Evolutionary conservation across 2,888 invertebrate genomes (phyloP).

Genomic region (Bembecia ichneumoniformis): DNA sequence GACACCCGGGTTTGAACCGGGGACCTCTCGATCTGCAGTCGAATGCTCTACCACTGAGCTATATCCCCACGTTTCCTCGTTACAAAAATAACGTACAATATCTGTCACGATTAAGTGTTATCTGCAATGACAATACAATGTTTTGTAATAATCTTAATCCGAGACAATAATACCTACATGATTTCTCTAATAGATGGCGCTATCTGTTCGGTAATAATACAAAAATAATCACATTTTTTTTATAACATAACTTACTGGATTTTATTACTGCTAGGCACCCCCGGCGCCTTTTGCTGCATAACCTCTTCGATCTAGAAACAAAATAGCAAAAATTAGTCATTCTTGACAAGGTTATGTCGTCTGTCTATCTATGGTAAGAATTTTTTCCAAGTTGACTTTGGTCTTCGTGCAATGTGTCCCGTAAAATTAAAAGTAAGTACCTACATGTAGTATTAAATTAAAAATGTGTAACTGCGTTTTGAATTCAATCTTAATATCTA

Average conservation of each 20-base stretch:
- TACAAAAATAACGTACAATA: slow-evolving; percentile 24
- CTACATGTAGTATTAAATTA: no score
- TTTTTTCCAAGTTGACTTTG: no score
- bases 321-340: slow-evolving; percentile 10
- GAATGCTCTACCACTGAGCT: slow-evolving; percentile 72
- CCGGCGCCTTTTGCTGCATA: slow-evolving; percentile 67
- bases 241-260: slow-evolving; percentile 48
- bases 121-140: slow-evolving; percentile 12
- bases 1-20: slow-evolving; percentile 72
- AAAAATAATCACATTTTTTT: neutral
- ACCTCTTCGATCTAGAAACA: slow-evolving; percentile 67
- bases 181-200: slow-evolving; percentile 35
- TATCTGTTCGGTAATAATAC: slow-evolving; percentile 7
- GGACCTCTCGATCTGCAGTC: slow-evolving; percentile 72
- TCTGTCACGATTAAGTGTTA: slow-evolving; percentile 17
- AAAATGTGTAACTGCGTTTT: no score
- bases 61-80: slow-evolving; percentile 35
- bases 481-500: no score
- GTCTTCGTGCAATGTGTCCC: no score
- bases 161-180: slow-evolving; percentile 8
- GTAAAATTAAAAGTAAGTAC: no score
- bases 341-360: no score
- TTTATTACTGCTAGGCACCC: slow-evolving; percentile 55
- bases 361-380: no score
- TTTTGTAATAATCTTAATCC: neutral